Evolutionary conservation across 2,888 invertebrate species (phyloP).

Genomic region (Pecten maximus): DNA sequence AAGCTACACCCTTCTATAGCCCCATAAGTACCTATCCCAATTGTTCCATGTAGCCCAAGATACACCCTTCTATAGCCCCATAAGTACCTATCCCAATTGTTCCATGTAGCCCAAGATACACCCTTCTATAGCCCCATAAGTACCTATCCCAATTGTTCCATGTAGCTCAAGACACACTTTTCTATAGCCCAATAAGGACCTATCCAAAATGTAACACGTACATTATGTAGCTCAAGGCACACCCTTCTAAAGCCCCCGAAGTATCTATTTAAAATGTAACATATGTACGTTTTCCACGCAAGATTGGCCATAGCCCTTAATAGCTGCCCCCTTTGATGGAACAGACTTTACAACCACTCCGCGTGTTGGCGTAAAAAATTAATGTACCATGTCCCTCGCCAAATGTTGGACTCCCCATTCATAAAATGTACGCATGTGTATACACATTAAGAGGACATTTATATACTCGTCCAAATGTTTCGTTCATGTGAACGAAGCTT

Average conservation of each 20-base stretch:
- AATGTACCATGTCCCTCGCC: constrained; percentile 24
- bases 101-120: no score
- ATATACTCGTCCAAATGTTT: background rate
- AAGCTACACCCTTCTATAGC: no score
- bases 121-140: no score
- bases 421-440: constrained; percentile 16
- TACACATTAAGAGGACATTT: background rate
- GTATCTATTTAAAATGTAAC: background rate
- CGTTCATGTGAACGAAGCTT: background rate
- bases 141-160: no score
- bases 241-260: background rate
- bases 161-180: background rate
- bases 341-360: background rate
- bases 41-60: no score
- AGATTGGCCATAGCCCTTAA: background rate
- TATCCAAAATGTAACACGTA: no score
- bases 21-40: no score
- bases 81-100: no score
- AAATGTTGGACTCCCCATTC: background rate
- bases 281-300: background rate
- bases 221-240: no score
- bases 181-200: background rate
- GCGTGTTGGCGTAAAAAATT: constrained; percentile 14
- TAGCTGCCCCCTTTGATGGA: background rate
- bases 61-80: no score